Evolutionary conservation across 2,888 invertebrate species (phyloP).

Genomic region (Drosophila prolongata): DNA sequence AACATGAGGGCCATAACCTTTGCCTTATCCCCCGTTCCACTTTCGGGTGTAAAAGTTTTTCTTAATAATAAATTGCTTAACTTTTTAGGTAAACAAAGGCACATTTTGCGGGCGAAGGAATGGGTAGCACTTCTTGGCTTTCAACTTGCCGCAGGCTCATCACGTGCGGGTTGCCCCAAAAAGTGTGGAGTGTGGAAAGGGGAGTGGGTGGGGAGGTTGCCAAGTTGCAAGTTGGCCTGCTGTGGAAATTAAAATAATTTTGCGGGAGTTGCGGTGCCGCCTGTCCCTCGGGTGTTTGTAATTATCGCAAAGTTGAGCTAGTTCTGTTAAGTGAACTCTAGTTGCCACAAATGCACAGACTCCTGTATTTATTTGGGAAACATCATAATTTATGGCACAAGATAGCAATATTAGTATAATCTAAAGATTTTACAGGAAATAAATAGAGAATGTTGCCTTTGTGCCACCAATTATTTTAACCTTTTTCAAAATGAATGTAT

Average conservation of each 20-base stretch:
- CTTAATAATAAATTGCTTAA: conserved; percentile 78
- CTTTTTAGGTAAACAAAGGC: conserved; percentile 75
- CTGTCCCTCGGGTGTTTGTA: conserved; percentile 21
- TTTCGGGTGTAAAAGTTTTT: conserved; percentile 64
- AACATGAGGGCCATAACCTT: conserved; percentile 29
- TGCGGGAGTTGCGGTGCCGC: conserved; percentile 15
- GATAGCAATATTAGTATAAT: not conserved
- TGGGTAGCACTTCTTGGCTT: conserved; percentile 35
- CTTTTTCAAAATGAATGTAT: no score
- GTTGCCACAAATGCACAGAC: conserved; percentile 6
- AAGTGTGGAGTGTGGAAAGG: not conserved
- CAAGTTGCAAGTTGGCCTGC: conserved; percentile 43
- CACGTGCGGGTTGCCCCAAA: conserved; percentile 40
- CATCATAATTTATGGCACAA: conserved; percentile 22
- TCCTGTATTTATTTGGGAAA: conserved; percentile 4
- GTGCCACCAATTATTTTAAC: no score
- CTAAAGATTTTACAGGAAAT: no score
- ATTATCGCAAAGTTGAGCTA: conserved; percentile 35
- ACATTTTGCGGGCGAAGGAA: conserved; percentile 19
- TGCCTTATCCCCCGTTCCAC: conserved; percentile 14
- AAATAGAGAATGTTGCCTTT: no score
- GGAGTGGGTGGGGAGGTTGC: not conserved
- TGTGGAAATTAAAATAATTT: conserved; percentile 62
- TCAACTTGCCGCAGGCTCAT: conserved; percentile 58
- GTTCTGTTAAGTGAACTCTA: conserved; percentile 24